These are phyloP conservation scores for Erpetoichthys calabaricus DNA, from an alignment of 2,797 vertebrate species.

Conservation along the genomic window DNA sequence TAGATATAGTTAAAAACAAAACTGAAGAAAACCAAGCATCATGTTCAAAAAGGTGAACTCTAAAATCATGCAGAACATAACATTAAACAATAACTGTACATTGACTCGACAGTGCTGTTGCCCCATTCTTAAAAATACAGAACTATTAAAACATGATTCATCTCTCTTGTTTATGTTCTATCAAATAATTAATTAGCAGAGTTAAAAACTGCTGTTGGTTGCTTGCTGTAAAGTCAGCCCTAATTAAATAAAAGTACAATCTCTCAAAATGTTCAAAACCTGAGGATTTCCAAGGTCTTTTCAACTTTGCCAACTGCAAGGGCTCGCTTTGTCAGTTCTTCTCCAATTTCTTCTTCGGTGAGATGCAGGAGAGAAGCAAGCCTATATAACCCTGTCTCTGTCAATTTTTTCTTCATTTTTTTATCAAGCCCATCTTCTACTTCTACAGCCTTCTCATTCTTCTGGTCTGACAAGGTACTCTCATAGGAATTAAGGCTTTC, in stretches of 20 bases:
- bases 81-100: no score
- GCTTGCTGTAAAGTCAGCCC: no score
- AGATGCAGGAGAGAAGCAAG: constrained; percentile 63
- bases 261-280: constrained; percentile 35
- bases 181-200: no score
- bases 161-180: no score
- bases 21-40: background rate
- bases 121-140: no score
- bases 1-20: constrained; percentile 1
- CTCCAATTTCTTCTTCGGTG: constrained; percentile 62
- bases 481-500: constrained; percentile 64
- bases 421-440: constrained; percentile 30
- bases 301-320: constrained; percentile 61
- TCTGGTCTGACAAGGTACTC: constrained; percentile 29
- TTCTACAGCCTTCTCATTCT: constrained; percentile 17
- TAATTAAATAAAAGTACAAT: no score
- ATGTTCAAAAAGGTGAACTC: background rate
- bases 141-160: no score
- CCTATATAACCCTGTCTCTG: constrained; percentile 52
- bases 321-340: constrained; percentile 62
- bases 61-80: no score
- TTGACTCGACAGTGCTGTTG: no score
- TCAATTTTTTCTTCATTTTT: constrained; percentile 36
- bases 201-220: no score
- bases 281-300: constrained; percentile 68